Evolutionary conservation across 2,113 vertebrate genomes (phyloP).

Genomic region (Platysternon megacephalum): DNA sequence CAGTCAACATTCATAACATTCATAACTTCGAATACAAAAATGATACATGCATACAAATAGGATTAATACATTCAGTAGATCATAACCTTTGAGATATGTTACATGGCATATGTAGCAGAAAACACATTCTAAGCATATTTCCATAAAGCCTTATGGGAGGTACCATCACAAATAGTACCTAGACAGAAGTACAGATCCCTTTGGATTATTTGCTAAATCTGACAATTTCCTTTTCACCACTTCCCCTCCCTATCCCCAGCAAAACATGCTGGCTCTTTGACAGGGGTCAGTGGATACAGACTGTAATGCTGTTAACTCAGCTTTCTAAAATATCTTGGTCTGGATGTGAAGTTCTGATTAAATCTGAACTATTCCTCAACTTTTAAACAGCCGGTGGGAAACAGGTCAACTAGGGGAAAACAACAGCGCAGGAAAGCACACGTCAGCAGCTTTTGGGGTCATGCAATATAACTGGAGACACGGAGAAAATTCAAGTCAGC

Average conservation of each 20-base stretch:
- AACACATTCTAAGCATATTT: too few species aligned
- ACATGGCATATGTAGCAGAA: too few species aligned
- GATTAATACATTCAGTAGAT: too few species aligned
- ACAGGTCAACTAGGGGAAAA: background rate
- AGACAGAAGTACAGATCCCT: background rate
- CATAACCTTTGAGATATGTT: too few species aligned
- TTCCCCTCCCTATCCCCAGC: background rate
- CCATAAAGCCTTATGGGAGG: too few species aligned
- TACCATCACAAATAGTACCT: background rate
- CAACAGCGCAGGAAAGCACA: background rate
- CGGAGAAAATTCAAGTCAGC: slow-evolving; percentile 46
- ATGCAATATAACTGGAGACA: slow-evolving; percentile 57
- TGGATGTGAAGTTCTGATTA: slow-evolving; percentile 31
- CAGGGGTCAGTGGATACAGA: background rate
- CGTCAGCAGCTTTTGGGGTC: slow-evolving; percentile 62
- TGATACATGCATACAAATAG: too few species aligned
- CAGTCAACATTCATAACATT: too few species aligned
- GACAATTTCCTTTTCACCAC: background rate
- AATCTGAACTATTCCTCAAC: background rate
- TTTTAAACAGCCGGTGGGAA: slow-evolving; percentile 18
- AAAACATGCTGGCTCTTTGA: background rate
- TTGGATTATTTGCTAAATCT: background rate
- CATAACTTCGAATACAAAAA: too few species aligned
- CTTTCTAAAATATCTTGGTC: background rate
- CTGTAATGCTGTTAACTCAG: background rate